These are phyloP conservation scores for Pachydiplax longipennis DNA, from an alignment of 2,888 invertebrate genomes.

Conservation along the genomic window DNA sequence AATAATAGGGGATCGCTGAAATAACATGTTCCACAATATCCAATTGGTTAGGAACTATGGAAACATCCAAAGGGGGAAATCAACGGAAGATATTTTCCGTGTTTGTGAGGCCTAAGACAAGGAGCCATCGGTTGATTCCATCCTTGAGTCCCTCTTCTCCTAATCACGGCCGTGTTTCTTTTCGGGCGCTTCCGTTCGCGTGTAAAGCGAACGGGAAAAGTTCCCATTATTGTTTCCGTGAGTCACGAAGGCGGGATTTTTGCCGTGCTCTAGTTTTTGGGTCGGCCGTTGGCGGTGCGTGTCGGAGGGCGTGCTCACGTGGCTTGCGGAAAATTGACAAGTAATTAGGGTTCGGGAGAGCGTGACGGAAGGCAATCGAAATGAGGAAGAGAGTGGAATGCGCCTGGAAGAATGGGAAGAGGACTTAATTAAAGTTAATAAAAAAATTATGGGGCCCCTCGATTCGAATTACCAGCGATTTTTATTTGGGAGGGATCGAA, in stretches of 20 bases:
- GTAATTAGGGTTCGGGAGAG: conserved; percentile 4
- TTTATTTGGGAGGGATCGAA: no score
- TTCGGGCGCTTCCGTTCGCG: not conserved
- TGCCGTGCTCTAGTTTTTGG: not conserved
- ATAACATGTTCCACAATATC: no score
- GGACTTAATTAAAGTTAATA: no score
- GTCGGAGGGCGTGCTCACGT: not conserved
- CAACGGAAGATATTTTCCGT: no score
- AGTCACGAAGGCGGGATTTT: not conserved
- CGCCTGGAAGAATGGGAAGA: no score
- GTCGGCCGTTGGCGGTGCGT: not conserved
- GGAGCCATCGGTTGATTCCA: not conserved
- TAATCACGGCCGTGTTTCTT: not conserved
- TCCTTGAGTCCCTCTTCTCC: not conserved
- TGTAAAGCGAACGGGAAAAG: not conserved
- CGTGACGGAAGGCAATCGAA: not conserved
- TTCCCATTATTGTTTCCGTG: conserved; percentile 5
- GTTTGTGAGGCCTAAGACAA: no score
- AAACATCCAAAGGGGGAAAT: no score
- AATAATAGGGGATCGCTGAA: no score
- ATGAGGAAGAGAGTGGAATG: not conserved
- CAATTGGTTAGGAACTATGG: no score
- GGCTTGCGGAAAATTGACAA: conserved; percentile 26
- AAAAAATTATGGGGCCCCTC: no score
- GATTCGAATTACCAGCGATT: no score